Conservation (phyloP, 2,888 invertebrate species). For the Heliconius sara region DNA sequence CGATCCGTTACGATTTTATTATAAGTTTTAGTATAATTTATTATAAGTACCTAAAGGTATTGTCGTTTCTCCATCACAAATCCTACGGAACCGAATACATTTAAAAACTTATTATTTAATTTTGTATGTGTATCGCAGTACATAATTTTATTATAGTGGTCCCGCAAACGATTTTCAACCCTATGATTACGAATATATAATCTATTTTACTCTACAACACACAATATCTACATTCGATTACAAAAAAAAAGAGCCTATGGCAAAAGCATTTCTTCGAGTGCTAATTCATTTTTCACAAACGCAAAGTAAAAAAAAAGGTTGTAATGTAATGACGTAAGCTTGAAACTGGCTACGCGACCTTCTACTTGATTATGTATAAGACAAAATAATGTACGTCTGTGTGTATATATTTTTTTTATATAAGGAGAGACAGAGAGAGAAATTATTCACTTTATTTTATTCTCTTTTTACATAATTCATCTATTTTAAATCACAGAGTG, state of each 20-base stretch:
- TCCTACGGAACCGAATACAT: slow-evolving; percentile 13
- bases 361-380: slow-evolving; percentile 22
- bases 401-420: background rate
- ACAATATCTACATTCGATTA: slow-evolving; percentile 29
- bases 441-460: too few relatives aligned
- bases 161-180: slow-evolving; percentile 15
- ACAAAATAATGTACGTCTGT: slow-evolving; percentile 15
- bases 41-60: too few relatives aligned
- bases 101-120: slow-evolving; percentile 40
- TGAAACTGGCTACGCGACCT: slow-evolving; percentile 51
- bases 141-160: slow-evolving; percentile 16
- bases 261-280: slow-evolving; percentile 61
- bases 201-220: slow-evolving; percentile 8
- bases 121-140: slow-evolving; percentile 27
- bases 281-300: slow-evolving; percentile 51
- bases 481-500: too few relatives aligned
- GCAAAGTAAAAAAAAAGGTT: slow-evolving; percentile 50
- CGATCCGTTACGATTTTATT: too few relatives aligned
- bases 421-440: too few relatives aligned
- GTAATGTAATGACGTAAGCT: slow-evolving; percentile 64
- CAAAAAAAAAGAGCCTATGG: slow-evolving; percentile 48
- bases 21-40: too few relatives aligned
- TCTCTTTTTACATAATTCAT: too few relatives aligned
- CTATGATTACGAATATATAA: background rate
- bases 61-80: background rate